phyloP scores from a whole-genome alignment of 2,113 vertebrate genomes.

The Oryzias melastigma region DNA sequence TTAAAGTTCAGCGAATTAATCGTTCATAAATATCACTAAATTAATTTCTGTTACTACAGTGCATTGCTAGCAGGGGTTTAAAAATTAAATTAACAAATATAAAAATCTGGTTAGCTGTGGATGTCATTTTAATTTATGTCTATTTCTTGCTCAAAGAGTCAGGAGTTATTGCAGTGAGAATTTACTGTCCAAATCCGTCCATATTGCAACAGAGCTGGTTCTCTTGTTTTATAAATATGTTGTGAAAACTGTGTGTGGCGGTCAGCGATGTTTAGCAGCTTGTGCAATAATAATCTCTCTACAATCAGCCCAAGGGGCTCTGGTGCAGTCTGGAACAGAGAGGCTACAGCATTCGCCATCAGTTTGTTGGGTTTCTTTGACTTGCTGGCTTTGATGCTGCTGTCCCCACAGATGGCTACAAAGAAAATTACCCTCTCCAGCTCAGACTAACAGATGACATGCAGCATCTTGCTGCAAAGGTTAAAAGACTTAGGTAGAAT shows the following conservation, averaged over 20 bases:
- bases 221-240: neutral
- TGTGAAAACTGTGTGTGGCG: neutral
- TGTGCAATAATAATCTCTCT: neutral
- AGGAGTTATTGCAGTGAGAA: too few relatives aligned
- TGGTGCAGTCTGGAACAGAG: neutral
- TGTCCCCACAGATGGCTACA: neutral
- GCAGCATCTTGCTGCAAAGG: neutral
- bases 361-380: neutral
- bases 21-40: too few relatives aligned
- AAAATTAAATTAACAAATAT: too few relatives aligned
- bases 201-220: neutral
- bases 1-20: too few relatives aligned
- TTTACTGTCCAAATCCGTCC: neutral
- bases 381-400: neutral
- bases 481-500: neutral
- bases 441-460: neutral
- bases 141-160: too few relatives aligned
- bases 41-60: too few relatives aligned
- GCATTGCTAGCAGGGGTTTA: too few relatives aligned
- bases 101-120: too few relatives aligned
- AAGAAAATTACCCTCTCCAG: neutral
- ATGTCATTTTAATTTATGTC: too few relatives aligned
- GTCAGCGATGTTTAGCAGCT: neutral
- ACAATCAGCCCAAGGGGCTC: neutral
- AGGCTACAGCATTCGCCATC: neutral